A percentile compares a stretch with the other conserved stretches of the same genome.
phyloP scores from a whole-genome alignment of 1,140 invertebrate species.

The Venustaconcha ellipsiformis region DNA sequence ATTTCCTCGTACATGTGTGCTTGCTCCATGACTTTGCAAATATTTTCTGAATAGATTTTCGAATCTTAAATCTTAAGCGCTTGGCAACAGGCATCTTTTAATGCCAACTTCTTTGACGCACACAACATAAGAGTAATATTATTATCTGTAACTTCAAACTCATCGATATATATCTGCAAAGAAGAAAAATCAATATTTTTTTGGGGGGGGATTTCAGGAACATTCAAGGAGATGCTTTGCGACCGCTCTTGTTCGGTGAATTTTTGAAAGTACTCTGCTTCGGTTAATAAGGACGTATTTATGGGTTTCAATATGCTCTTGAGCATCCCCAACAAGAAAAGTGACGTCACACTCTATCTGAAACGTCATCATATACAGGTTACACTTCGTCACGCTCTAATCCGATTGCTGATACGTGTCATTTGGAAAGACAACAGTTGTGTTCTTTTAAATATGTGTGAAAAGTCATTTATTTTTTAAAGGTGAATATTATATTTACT shows the following conservation, averaged over 20 bases:
- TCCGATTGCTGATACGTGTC: conserved; percentile 24
- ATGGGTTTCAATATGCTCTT: conserved; percentile 79
- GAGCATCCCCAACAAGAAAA: conserved; percentile 58
- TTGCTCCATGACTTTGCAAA: conserved; percentile 67
- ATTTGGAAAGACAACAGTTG: neutral
- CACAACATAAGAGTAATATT: conserved; percentile 86
- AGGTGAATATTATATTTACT: neutral
- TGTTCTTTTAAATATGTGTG: neutral
- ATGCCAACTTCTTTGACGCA: conserved; percentile 86
- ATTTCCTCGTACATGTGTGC: conserved; percentile 32
- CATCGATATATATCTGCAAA: conserved; percentile 41
- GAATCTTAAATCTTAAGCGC: conserved; percentile 82
- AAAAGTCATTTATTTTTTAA: neutral
- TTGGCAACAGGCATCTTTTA: conserved; percentile 80
- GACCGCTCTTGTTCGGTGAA: conserved; percentile 78
- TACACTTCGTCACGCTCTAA: conserved; percentile 23
- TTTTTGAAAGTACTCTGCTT: conserved; percentile 88
- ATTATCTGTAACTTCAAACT: conserved; percentile 75
- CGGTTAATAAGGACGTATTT: conserved; percentile 83
- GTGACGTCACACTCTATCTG: conserved; percentile 43
- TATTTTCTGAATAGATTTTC: conserved; percentile 82
- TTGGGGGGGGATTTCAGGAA: conserved; percentile 83
- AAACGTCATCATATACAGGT: conserved; percentile 41
- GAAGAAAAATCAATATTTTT: conserved; percentile 41
- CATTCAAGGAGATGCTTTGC: conserved; percentile 77